Percentiles rank a stretch among this genome's conserved stretches.
Evolutionary conservation across 2,888 invertebrate species (phyloP).

Genomic region (Eudemis profundana): DNA sequence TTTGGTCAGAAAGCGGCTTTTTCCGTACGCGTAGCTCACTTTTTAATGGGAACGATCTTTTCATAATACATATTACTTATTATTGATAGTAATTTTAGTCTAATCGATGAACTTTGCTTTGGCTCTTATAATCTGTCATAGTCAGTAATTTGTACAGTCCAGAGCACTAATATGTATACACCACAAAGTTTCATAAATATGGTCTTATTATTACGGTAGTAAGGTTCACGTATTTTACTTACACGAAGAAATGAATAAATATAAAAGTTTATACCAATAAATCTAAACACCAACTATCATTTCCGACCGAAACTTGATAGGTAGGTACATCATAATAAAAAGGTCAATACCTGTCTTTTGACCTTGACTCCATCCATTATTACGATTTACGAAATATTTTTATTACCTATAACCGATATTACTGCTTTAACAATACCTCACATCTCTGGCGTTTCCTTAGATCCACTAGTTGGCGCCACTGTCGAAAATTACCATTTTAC

Average conservation of each 20-base stretch:
- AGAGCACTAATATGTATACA: too few species aligned
- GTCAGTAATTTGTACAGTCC: too few species aligned
- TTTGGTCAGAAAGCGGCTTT: too few species aligned
- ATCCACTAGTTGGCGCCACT: conserved; percentile 9
- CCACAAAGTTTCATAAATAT: too few species aligned
- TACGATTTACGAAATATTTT: conserved; percentile 17
- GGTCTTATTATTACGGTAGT: too few species aligned
- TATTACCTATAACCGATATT: conserved; percentile 12
- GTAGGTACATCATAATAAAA: not conserved
- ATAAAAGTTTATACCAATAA: not conserved
- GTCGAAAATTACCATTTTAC: not conserved
- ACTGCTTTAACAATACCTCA: conserved; percentile 16
- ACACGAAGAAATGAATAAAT: not conserved
- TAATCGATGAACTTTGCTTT: too few species aligned
- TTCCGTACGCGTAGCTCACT: too few species aligned
- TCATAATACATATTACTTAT: too few species aligned
- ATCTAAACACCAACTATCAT: not conserved
- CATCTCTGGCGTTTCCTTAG: conserved; percentile 7
- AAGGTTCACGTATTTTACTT: not conserved
- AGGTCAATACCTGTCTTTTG: conserved; percentile 12
- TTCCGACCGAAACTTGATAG: not conserved
- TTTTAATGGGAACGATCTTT: too few species aligned
- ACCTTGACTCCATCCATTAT: conserved; percentile 20
- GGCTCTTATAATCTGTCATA: too few species aligned
- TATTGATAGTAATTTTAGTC: too few species aligned